Evolutionary conservation across 2,888 invertebrate species (phyloP), one percentile per base, ranked within the genome.

Genomic region (Acrobasis suavella): DNA sequence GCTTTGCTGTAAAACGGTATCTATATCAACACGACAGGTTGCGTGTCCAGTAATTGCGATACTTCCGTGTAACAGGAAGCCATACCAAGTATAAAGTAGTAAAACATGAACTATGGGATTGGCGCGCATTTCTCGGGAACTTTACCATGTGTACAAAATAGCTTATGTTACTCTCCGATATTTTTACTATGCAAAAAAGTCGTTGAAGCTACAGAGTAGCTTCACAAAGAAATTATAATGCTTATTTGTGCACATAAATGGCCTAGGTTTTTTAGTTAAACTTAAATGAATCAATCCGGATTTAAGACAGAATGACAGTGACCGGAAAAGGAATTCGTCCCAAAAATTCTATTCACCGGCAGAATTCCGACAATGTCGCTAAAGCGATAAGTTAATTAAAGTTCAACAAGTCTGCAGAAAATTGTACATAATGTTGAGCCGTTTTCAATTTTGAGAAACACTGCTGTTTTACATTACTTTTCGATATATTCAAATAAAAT

Each of bases 21-120:
- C 56, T 56, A 58, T 42, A 65, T 71, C 67, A 61, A 71, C 80
- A 81, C 81, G 82, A 75, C 68, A 81, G 67, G 77, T 85, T 72
- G 84, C 85, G 83, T 85, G 84, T 69, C 64, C 69, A 64, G 69
- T 85, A 82, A 85, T 85, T 81, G 76, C 75, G 73, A 80, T 78
- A 81, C 81, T 77, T 81, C 77, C 77, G 73, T 75, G 74, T 73
- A 82, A 80, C 78, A 80, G 78, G 74, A 7, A 32, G 76, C 74
- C 76, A 80, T n/a, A n/a, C n/a, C 82, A 81, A 83, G 76, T 78
- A 78, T 78, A 78, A 46, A 46, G 49, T 16, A 46, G 32, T 37
- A 54, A 54, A 12, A 12, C 46, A 5, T 6, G 0, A 14, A 46
- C 46, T 46, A 46, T 46, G 46, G n/a, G 10, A 46, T 46, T 46